Conservation (phyloP, 1,140 invertebrate genomes). For the Eumaeus atala region DNA sequence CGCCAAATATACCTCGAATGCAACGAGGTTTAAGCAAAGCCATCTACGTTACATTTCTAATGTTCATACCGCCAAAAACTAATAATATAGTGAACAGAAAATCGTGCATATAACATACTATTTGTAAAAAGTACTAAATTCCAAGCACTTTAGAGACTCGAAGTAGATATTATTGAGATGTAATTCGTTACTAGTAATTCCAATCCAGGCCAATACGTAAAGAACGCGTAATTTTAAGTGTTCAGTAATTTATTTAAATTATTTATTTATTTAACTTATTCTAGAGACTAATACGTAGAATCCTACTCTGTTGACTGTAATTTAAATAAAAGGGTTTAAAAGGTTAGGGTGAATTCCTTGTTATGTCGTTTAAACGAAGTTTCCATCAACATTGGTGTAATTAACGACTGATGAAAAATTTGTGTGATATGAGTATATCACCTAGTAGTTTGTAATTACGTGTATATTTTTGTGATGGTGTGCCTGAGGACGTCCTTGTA, state of each 20-base stretch:
- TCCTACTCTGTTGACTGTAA: slow-evolving; percentile 2
- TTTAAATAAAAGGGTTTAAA: slow-evolving; percentile 1
- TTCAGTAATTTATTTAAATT: slow-evolving; percentile 63
- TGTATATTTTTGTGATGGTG: slow-evolving; percentile 58
- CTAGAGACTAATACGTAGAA: slow-evolving; percentile 40
- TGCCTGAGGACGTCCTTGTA: slow-evolving; percentile 71
- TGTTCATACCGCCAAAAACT: slow-evolving; percentile 25
- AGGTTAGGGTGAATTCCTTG: slow-evolving; percentile 4
- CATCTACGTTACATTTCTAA: slow-evolving; percentile 10
- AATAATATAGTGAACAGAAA: slow-evolving; percentile 10
- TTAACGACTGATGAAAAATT: slow-evolving; percentile 67
- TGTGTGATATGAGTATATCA: slow-evolving; percentile 67
- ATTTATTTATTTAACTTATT: slow-evolving; percentile 72
- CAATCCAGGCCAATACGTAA: slow-evolving; percentile 9
- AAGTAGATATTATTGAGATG: not conserved
- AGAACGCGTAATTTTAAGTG: slow-evolving; percentile 12
- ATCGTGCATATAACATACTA: slow-evolving; percentile 1
- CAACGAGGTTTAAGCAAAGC: slow-evolving; percentile 83
- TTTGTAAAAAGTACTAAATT: slow-evolving; percentile 24
- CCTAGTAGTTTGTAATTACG: slow-evolving; percentile 60
- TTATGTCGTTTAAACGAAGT: slow-evolving; percentile 12
- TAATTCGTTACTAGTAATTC: not conserved
- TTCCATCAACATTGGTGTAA: slow-evolving; percentile 37
- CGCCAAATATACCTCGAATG: slow-evolving; percentile 87
- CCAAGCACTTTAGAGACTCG: not conserved